Evolutionary conservation across 37 sponge, comb jelly and placozoan genomes (phyloP), one percentile per base, ranked within the genome.

Genomic region (Mnemiopsis leidyi): DNA sequence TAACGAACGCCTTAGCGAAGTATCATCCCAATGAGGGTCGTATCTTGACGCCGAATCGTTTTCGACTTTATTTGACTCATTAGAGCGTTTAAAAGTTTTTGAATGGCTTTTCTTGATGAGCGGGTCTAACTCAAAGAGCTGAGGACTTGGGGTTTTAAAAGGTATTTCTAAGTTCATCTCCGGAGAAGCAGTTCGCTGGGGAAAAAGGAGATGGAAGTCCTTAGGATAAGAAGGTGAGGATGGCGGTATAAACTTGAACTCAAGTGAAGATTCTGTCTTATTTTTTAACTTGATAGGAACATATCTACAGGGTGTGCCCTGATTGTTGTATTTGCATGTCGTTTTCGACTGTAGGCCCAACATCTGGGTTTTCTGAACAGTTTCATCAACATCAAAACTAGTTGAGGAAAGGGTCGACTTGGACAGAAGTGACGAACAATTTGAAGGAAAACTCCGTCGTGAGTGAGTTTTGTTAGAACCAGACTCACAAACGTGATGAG

Each of bases 191-290:
- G 61, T 48, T 5, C 61, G 61, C 9, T 48, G 61, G 13, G 61
- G 13, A 48, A 48, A 18, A 5, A 48, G 61, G 13, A 5, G 61
- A 48, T 48, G 5, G 61, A 48, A 48, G 13, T 48, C 61, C 13
- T 48, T 48, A 28, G 75, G 75, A 18, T 71, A 71, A 25, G 75
- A 71, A 28, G 75, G 75, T 29, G 75, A 71, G n/a, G 75, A 71
- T 29, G 75, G 75, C n/a, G 25, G 21, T n/a, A 71, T 18, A 25
- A 71, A n/a, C 75, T 25, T n/a, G 30, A 23, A 71, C 75, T 71
- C 75, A 71, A 71, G 25, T 23, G 30, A n/a, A 18, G 30, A n/a
- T 18, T 71, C n/a, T 7, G 75, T 29, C 75, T 28, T 18, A 71
- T 18, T 71, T 28, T 71, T 71, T 25, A 71, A 28, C 30, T 71